A percentile compares a stretch with the other conserved stretches of the same genome.
Evolutionary conservation across 2,113 vertebrate genomes (phyloP).

Genomic region (Callithrix jacchus): DNA sequence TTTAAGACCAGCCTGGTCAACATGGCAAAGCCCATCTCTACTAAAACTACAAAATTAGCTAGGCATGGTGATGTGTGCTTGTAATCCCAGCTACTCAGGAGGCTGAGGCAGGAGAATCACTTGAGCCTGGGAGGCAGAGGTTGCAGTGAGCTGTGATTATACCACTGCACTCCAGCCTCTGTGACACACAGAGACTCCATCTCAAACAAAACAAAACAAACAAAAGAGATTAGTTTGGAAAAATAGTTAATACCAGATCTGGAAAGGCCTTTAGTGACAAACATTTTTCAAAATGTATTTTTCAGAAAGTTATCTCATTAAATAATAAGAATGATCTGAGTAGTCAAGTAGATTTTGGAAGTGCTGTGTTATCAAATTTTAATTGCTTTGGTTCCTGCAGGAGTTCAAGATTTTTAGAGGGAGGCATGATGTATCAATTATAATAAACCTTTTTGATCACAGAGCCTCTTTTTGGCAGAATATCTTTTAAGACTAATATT

Average conservation of each 20-base stretch:
- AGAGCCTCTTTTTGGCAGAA: neutral
- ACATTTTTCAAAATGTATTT: neutral
- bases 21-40: no score
- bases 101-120: no score
- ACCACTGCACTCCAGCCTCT: no score
- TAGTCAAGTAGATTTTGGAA: neutral
- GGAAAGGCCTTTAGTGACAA: neutral
- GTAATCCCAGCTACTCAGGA: no score
- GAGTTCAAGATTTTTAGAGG: neutral
- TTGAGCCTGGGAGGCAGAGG: no score
- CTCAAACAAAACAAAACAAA: no score
- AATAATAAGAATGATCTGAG: neutral
- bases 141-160: no score
- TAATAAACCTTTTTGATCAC: neutral
- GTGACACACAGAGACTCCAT: no score
- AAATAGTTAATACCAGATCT: neutral
- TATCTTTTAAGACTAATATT: neutral
- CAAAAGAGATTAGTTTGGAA: neutral
- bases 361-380: neutral
- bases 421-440: neutral
- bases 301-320: neutral
- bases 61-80: no score
- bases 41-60: no score
- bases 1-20: no score
- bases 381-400: neutral